Conservation (phyloP, 2,113 vertebrate species). For the Pampusana beccarii region DNA sequence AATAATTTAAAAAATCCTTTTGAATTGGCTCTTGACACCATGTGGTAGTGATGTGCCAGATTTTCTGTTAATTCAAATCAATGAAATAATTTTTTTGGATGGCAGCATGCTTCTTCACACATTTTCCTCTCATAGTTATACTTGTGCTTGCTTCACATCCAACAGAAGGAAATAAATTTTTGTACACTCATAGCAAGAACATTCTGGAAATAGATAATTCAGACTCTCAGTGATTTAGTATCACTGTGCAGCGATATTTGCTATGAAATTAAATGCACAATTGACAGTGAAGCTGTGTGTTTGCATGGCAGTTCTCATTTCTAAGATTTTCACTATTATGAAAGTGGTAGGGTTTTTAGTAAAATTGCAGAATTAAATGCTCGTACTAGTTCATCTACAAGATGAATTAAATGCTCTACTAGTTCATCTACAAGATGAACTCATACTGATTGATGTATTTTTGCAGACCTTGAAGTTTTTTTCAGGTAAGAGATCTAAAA, state of each 20-base stretch:
- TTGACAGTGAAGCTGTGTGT: background rate
- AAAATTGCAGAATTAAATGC: background rate
- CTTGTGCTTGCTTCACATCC: background rate
- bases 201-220: background rate
- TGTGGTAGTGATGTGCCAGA: background rate
- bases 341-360: background rate
- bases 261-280: background rate
- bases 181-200: background rate
- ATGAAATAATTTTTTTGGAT: background rate
- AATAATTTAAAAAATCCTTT: background rate
- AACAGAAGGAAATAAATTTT: background rate
- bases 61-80: background rate
- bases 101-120: background rate
- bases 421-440: too few relatives aligned
- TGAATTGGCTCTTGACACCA: background rate
- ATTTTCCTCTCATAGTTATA: background rate
- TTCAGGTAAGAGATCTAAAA: background rate
- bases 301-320: background rate
- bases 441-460: background rate
- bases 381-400: too few relatives aligned
- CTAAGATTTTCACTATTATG: background rate
- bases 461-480: background rate
- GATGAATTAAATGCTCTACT: too few relatives aligned
- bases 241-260: background rate
- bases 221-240: background rate